These are phyloP conservation scores for Daboia siamensis DNA, from an alignment of 2,113 vertebrate species.

Conservation along the genomic window DNA sequence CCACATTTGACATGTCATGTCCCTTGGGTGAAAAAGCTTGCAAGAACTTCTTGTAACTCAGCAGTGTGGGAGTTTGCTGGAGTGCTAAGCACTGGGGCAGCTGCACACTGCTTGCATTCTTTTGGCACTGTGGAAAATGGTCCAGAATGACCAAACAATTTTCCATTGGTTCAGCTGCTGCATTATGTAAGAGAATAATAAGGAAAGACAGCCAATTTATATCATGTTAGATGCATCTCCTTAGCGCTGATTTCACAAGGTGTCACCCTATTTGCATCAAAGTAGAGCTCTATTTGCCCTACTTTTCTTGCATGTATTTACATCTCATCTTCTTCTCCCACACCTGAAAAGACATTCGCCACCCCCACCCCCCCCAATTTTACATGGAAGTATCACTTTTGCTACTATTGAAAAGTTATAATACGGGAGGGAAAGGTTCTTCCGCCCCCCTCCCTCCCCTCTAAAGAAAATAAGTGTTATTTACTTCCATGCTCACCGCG, in stretches of 20 bases:
- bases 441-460: fast-evolving
- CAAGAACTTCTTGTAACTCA: neutral
- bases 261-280: neutral
- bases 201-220: neutral
- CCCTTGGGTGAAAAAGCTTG: neutral
- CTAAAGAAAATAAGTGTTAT: neutral
- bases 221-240: neutral
- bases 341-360: neutral
- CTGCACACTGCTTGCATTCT: neutral
- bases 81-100: neutral
- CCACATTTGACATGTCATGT: neutral
- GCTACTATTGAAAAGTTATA: neutral
- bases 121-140: neutral
- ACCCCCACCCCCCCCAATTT: neutral
- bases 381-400: neutral
- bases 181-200: neutral
- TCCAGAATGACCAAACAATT: neutral
- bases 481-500: neutral
- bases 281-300: neutral
- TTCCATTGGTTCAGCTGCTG: neutral
- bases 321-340: neutral
- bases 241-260: neutral
- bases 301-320: neutral
- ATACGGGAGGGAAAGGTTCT: neutral
- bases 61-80: neutral